A percentile compares a stretch with the other conserved stretches of the same genome.
These are phyloP conservation scores for Trachymyrmex cornetzi DNA, from an alignment of 1,140 invertebrate genomes.

Conservation along the genomic window DNA sequence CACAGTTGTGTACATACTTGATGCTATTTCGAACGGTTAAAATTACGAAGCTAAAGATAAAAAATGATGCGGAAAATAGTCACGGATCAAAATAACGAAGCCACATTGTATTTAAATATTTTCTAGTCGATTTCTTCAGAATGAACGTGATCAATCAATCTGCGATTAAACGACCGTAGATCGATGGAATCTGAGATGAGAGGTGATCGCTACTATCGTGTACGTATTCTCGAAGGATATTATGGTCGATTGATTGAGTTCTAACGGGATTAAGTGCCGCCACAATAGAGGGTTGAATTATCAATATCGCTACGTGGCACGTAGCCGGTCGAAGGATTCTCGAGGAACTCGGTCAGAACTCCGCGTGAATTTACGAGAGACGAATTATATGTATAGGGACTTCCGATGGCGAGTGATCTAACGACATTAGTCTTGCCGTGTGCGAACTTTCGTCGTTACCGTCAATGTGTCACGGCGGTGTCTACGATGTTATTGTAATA, in stretches of 20 bases:
- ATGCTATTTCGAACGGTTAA: neutral
- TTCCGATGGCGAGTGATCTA: neutral
- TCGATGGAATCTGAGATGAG: slow-evolving; percentile 14
- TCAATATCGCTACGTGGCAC: slow-evolving; percentile 64
- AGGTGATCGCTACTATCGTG: neutral
- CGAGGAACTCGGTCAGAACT: slow-evolving; percentile 57
- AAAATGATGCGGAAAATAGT: slow-evolving; percentile 17
- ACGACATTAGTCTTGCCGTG: neutral
- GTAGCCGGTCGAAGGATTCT: slow-evolving; percentile 24
- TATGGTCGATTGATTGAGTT: slow-evolving; percentile 70
- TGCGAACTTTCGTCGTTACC: slow-evolving; percentile 28
- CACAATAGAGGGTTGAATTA: slow-evolving; percentile 69
- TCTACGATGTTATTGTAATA: slow-evolving; percentile 9
- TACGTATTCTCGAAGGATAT: slow-evolving; percentile 65
- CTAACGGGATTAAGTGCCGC: slow-evolving; percentile 74
- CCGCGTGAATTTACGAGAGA: slow-evolving; percentile 14
- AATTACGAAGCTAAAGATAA: neutral
- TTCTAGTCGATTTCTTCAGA: too few relatives aligned
- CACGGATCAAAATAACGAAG: neutral
- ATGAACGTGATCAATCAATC: neutral
- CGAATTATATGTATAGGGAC: neutral
- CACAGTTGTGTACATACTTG: neutral
- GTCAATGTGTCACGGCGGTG: neutral
- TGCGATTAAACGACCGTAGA: neutral
- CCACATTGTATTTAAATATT: neutral